A percentile compares a stretch with the other conserved stretches of the same genome.
phyloP scores from a whole-genome alignment of 2,797 vertebrate genomes.

The Enteromius anoplus region DNA sequence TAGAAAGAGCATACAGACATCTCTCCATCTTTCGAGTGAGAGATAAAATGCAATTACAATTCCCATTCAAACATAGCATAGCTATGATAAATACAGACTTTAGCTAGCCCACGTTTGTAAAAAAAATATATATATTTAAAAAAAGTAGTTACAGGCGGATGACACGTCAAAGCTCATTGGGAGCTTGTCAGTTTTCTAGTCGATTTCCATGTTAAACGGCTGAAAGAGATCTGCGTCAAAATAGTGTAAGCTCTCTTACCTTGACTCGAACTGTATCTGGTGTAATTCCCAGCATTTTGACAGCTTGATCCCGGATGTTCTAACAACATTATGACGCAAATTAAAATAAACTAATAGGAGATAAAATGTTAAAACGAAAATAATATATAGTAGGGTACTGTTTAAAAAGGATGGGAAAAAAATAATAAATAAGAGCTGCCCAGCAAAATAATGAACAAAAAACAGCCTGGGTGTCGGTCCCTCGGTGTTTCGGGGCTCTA shows the following conservation, averaged over 20 bases:
- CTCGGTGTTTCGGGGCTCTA: slow-evolving; percentile 47
- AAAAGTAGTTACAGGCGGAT: not conserved
- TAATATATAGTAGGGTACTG: not conserved
- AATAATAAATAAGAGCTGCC: not conserved
- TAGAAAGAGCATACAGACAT: not conserved
- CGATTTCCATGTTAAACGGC: not conserved
- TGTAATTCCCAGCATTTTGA: slow-evolving; percentile 75
- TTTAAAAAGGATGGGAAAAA: not conserved
- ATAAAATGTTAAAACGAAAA: not conserved
- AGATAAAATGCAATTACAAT: not conserved
- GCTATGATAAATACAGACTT: not conserved
- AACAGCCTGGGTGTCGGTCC: slow-evolving; percentile 16
- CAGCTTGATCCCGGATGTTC: slow-evolving; percentile 83
- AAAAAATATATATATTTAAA: no score
- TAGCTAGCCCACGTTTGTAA: not conserved
- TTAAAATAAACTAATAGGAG: not conserved
- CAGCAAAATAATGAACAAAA: slow-evolving; percentile 28
- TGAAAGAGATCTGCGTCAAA: not conserved
- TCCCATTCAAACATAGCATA: not conserved
- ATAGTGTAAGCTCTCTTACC: slow-evolving; percentile 76
- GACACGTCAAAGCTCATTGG: not conserved
- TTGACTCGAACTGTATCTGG: slow-evolving; percentile 77
- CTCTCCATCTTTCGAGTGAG: not conserved
- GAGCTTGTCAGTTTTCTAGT: not conserved
- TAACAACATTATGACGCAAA: slow-evolving; percentile 77